A percentile compares a stretch with the other conserved stretches of the same genome.
Evolutionary conservation across 1,140 invertebrate species (phyloP).

Genomic region (Drosophila arizonae): DNA sequence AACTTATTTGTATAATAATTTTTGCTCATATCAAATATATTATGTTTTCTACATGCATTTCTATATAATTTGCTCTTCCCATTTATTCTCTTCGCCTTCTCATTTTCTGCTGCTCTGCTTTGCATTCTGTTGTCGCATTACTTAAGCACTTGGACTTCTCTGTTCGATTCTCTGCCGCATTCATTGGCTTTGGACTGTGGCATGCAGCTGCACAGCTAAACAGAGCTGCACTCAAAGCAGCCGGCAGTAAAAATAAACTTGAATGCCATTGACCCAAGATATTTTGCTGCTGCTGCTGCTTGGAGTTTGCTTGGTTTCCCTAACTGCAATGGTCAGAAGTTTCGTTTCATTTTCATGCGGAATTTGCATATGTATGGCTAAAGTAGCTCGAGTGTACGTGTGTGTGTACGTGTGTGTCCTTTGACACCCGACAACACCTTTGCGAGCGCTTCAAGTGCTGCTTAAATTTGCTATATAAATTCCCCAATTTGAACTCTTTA

Average conservation of each 20-base stretch:
- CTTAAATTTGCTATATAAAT: slow-evolving; percentile 11
- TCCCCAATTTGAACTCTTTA: slow-evolving; percentile 14
- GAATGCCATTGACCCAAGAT: slow-evolving; percentile 54
- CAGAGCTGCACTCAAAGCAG: slow-evolving; percentile 18
- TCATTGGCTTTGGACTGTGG: not conserved
- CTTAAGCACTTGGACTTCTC: not conserved
- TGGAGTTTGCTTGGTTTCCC: not conserved
- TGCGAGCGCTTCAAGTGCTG: slow-evolving; percentile 4
- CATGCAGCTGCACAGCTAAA: slow-evolving; percentile 10
- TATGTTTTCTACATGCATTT: not conserved
- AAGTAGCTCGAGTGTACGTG: slow-evolving; percentile 6
- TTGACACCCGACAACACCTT: slow-evolving; percentile 30
- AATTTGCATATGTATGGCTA: slow-evolving; percentile 51
- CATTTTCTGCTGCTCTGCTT: not conserved
- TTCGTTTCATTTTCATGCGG: not conserved
- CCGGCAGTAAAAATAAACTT: slow-evolving; percentile 42
- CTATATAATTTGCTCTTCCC: not conserved
- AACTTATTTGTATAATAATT: too few species aligned
- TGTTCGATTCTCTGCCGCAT: not conserved
- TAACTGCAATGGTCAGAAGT: slow-evolving; percentile 24
- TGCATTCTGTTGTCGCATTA: not conserved
- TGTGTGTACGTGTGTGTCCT: slow-evolving; percentile 12
- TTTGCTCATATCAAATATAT: too few species aligned
- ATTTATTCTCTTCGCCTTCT: not conserved
- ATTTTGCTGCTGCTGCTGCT: slow-evolving; percentile 13